Conservation (phyloP, 2,888 invertebrate genomes). For the Micropterix aruncella region DNA sequence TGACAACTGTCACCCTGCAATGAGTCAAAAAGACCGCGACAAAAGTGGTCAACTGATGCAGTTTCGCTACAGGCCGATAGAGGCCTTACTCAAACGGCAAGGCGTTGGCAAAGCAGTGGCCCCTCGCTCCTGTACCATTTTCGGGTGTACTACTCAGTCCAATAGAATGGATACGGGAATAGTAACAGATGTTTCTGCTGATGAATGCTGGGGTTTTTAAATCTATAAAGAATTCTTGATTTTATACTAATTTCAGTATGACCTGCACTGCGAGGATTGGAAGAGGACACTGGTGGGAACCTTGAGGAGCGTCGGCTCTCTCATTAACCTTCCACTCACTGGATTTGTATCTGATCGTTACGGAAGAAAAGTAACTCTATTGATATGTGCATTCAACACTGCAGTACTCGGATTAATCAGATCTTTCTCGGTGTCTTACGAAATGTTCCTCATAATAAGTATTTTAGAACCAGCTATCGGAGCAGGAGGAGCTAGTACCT, state of each 20-base stretch:
- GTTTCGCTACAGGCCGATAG: too few relatives aligned
- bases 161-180: neutral
- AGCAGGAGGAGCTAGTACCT: conserved; percentile 42
- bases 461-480: conserved; percentile 42
- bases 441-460: conserved; percentile 41
- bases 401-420: conserved; percentile 36
- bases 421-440: conserved; percentile 42
- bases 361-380: conserved; percentile 29
- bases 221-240: too few relatives aligned
- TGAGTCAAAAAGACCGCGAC: too few relatives aligned
- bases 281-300: conserved; percentile 63
- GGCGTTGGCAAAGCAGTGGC: too few relatives aligned
- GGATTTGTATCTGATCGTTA: conserved; percentile 60
- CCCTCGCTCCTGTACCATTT: too few relatives aligned
- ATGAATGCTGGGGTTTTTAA: neutral
- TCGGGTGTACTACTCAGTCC: neutral
- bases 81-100: too few relatives aligned
- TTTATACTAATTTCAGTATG: conserved; percentile 20
- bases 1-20: too few relatives aligned
- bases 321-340: conserved; percentile 54
- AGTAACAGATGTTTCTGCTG: neutral
- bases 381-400: conserved; percentile 26
- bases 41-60: too few relatives aligned
- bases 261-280: conserved; percentile 47
- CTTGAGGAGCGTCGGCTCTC: conserved; percentile 57